These are phyloP conservation scores for Mystacides longicornis DNA, from an alignment of 2,888 invertebrate species.

Conservation along the genomic window DNA sequence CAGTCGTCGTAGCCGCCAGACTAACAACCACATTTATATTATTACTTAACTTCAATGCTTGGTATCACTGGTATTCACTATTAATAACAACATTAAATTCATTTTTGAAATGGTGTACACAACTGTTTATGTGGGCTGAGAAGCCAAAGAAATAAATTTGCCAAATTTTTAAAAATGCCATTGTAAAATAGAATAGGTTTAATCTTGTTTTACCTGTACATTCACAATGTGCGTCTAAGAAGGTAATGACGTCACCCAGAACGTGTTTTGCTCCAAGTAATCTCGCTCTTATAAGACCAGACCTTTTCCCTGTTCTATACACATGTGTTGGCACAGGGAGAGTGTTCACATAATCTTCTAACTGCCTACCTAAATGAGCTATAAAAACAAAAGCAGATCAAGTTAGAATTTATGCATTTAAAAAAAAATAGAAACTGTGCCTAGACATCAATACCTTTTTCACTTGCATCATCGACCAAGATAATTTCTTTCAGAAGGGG, in stretches of 20 bases:
- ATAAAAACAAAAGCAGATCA: slow-evolving; percentile 27
- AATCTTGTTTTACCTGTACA: slow-evolving; percentile 63
- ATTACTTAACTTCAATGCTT: no score
- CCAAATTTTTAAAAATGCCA: no score
- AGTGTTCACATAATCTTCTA: slow-evolving; percentile 83
- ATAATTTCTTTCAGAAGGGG: slow-evolving; percentile 88
- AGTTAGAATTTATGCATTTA: not conserved
- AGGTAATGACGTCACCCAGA: slow-evolving; percentile 87
- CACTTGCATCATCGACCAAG: slow-evolving; percentile 96
- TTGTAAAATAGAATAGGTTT: no score
- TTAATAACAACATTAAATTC: no score
- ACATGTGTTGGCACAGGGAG: slow-evolving; percentile 83
- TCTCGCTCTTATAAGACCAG: slow-evolving; percentile 92
- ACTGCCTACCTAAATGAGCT: slow-evolving; percentile 82
- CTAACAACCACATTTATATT: no score
- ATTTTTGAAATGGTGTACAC: no score
- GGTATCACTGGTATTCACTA: no score
- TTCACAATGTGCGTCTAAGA: slow-evolving; percentile 97
- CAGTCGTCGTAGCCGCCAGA: no score
- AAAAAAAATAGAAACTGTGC: no score
- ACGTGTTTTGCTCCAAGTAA: slow-evolving; percentile 90
- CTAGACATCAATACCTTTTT: slow-evolving; percentile 78
- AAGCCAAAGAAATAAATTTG: no score
- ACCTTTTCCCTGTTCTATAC: slow-evolving; percentile 83
- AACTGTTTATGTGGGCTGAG: no score